These are phyloP conservation scores for Musca domestica DNA, from an alignment of 1,140 invertebrate genomes.

Conservation along the genomic window DNA sequence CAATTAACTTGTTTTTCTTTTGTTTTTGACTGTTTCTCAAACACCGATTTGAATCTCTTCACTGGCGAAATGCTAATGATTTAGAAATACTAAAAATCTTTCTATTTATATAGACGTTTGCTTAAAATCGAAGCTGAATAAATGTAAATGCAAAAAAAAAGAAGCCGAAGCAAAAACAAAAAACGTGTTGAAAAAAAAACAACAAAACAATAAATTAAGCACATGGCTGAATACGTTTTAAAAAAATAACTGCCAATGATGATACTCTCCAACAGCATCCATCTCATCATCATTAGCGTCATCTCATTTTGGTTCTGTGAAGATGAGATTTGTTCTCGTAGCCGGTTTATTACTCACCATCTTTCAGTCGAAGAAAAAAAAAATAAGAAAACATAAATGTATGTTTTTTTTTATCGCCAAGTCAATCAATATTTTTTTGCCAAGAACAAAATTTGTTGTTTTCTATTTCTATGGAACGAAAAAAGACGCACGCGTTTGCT, in stretches of 20 bases:
- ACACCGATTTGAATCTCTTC: background rate
- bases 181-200: background rate
- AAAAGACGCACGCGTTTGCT: too few relatives aligned
- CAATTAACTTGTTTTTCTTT: too few relatives aligned
- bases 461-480: too few relatives aligned
- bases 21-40: background rate
- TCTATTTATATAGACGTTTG: slow-evolving; percentile 27
- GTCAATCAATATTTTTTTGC: too few relatives aligned
- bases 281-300: too few relatives aligned
- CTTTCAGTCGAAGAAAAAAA: background rate
- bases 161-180: too few relatives aligned
- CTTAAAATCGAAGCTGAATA: slow-evolving; percentile 10
- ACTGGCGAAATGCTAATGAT: slow-evolving; percentile 19
- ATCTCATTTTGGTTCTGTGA: background rate
- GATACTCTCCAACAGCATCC: slow-evolving; percentile 10
- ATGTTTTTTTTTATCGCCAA: too few relatives aligned
- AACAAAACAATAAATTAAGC: slow-evolving; percentile 6
- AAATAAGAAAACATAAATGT: background rate
- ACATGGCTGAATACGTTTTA: background rate
- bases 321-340: background rate
- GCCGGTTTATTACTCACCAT: slow-evolving; percentile 17
- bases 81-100: background rate
- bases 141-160: slow-evolving; percentile 4
- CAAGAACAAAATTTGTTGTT: too few relatives aligned
- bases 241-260: slow-evolving; percentile 7